phyloP scores from a whole-genome alignment of 2,797 vertebrate genomes.

The Poecilia velifera region DNA sequence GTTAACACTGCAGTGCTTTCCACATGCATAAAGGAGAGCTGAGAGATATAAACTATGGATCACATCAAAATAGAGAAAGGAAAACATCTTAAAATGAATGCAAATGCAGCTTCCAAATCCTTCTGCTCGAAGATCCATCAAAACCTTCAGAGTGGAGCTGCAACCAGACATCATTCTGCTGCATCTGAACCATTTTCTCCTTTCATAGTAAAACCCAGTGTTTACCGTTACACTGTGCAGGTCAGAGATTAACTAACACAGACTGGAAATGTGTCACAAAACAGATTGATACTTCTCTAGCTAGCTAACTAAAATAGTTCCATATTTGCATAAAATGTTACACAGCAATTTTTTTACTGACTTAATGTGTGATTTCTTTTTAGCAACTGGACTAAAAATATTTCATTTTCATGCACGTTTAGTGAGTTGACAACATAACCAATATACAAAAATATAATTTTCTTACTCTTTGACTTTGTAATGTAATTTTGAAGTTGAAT shows the following conservation, averaged over 20 bases:
- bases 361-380: not conserved
- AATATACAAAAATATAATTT: not conserved
- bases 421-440: not conserved
- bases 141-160: not conserved
- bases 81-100: not conserved
- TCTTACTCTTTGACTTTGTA: not conserved
- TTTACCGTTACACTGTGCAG: not conserved
- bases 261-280: not conserved
- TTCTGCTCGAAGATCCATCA: not conserved
- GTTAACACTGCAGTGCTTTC: not conserved
- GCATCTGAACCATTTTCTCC: not conserved
- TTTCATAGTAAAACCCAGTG: not conserved
- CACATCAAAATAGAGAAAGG: not conserved
- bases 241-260: not conserved
- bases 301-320: not conserved
- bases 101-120: not conserved
- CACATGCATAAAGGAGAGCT: not conserved
- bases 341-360: not conserved
- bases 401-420: not conserved
- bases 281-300: not conserved
- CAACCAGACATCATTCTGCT: not conserved
- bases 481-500: not conserved
- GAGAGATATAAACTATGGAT: not conserved
- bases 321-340: not conserved
- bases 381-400: not conserved